Base-by-base conservation (phyloP, 2,888 invertebrate genomes). In the Drosophila yooni region DNA sequence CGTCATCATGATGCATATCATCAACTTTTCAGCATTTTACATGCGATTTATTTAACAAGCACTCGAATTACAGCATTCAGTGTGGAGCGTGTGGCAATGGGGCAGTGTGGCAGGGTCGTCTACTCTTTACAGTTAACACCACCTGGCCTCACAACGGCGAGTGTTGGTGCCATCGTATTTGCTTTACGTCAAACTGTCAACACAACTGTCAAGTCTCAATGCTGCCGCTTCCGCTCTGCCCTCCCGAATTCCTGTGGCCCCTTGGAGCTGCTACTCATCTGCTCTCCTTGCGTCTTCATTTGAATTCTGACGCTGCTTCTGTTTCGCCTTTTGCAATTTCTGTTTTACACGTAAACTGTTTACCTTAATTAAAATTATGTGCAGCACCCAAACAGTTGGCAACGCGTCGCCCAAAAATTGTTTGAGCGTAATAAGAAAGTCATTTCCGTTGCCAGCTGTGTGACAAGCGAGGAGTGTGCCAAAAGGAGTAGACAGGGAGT, bases 291-390 rank as follows among this genome's bases (percentile, higher is more conserved):
- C 65, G 69, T 79, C 72, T 72, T 76, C 76, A 79, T 79, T 73
- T 79, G 70, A 79, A 76, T 79, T 73, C 73, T 63, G 65, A 71
- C 71, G 79, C 79, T 74, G 62, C 62, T 70, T 64, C 62, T 52
- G 15, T 43, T 64, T 33, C 52, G 8, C 38, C 8, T 18, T 46
- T 46, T 46, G 13, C 7, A 21, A 21, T 43, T 2, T 21, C 21
- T 21, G 21, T 43, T 62, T 68, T 66, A 57, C 78, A 72, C 67
- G 77, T 72, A 78, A 86, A 86, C 84, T 86, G 82, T 87, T 87
- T 87, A 84, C 83, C 86, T 88, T 88, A 83, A 87, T 88, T 86
- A 88, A 87, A 87, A 85, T 81, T 74, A 77, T 79, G 71, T 80
- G 76, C 79, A 70, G 70, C 72, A 66, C 70, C 71, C 79, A 79